These are phyloP conservation scores for Odiellus spinosus DNA, from an alignment of 2,888 invertebrate genomes.

Conservation along the genomic window DNA sequence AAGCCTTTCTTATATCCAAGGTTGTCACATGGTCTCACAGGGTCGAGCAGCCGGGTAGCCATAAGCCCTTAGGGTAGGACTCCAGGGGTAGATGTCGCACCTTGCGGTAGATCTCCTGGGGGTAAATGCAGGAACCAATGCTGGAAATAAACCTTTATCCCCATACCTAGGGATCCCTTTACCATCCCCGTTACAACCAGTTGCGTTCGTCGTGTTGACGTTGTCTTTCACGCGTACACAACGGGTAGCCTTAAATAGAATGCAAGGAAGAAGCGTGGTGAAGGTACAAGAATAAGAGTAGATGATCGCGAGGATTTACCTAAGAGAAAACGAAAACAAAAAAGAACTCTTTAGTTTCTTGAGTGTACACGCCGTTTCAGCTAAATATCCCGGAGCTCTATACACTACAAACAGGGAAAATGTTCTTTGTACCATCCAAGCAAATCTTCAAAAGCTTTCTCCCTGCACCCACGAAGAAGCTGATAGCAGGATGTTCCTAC, in stretches of 20 bases:
- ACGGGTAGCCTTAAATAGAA: neutral
- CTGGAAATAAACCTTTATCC: too few species aligned
- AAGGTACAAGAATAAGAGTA: neutral
- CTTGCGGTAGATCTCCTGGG: too few species aligned
- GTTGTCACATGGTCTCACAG: too few species aligned
- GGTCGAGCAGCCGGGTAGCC: too few species aligned
- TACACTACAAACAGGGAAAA: neutral
- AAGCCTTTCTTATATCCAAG: too few species aligned
- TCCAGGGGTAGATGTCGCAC: too few species aligned
- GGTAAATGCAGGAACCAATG: too few species aligned
- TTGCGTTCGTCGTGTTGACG: neutral
- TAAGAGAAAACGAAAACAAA: neutral
- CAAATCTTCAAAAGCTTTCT: neutral
- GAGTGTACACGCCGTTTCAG: neutral
- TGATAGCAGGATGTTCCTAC: neutral
- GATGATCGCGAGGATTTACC: neutral
- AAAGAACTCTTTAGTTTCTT: neutral
- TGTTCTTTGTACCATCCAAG: neutral
- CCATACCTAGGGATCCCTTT: too few species aligned
- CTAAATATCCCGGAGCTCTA: neutral
- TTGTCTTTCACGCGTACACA: neutral
- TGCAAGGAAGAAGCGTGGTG: neutral
- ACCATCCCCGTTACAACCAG: too few species aligned
- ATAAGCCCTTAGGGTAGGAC: too few species aligned
- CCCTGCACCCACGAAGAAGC: neutral